Conservation (phyloP, 2,888 invertebrate genomes). For the Diarsia brunnea region DNA sequence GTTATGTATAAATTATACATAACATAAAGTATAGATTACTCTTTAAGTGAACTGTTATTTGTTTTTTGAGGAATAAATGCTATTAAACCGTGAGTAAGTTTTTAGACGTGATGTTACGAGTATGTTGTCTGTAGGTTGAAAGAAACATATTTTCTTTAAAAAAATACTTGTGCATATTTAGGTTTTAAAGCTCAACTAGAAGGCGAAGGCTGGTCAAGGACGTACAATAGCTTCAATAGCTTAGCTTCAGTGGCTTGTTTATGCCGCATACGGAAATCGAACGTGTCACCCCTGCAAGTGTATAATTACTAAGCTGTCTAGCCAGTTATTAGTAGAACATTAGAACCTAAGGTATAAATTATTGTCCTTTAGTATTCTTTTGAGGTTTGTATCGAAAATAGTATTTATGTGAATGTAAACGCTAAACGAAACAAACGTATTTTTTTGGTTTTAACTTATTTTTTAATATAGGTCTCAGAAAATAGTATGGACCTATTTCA, state of each 20-base stretch:
- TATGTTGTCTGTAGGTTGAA: not conserved
- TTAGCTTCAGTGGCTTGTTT: conserved; percentile 27
- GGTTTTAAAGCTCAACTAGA: conserved; percentile 15
- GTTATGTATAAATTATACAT: too few species aligned
- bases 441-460: too few species aligned
- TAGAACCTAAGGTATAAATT: not conserved
- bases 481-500: too few species aligned
- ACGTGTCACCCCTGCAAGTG: conserved; percentile 42
- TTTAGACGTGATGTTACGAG: not conserved
- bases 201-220: conserved; percentile 53
- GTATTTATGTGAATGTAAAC: not conserved
- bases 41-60: too few species aligned
- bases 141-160: not conserved
- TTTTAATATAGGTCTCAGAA: too few species aligned
- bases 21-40: too few species aligned
- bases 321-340: not conserved
- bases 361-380: conserved; percentile 8
- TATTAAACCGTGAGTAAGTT: not conserved
- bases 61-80: too few species aligned
- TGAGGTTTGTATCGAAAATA: not conserved
- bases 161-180: conserved; percentile 1
- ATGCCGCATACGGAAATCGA: conserved; percentile 65
- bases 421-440: not conserved
- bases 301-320: conserved; percentile 28
- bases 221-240: conserved; percentile 29